These are phyloP conservation scores for Chlorops oryzae DNA, from an alignment of 1,140 invertebrate genomes.

Conservation along the genomic window DNA sequence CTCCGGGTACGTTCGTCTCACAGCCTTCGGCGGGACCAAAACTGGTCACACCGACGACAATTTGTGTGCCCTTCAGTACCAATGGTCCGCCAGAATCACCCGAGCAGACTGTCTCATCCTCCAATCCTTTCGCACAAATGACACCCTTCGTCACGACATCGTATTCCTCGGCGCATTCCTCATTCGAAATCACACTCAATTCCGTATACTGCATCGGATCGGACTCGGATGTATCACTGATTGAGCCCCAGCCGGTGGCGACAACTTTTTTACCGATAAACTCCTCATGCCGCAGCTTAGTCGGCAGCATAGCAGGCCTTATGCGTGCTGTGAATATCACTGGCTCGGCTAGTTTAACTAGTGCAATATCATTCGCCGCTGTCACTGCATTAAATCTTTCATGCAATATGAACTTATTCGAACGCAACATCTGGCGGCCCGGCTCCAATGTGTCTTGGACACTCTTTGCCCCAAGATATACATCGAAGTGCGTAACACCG, in stretches of 20 bases:
- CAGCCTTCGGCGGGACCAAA: constrained; percentile 43
- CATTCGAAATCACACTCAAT: constrained; percentile 38
- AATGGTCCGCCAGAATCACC: constrained; percentile 42
- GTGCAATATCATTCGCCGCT: constrained; percentile 41
- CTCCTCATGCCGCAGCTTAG: constrained; percentile 20
- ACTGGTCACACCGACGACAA: constrained; percentile 42
- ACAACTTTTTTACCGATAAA: constrained; percentile 37
- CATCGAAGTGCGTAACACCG: constrained; percentile 41
- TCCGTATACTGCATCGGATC: constrained; percentile 45
- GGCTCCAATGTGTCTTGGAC: constrained; percentile 32
- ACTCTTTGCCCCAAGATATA: constrained; percentile 39
- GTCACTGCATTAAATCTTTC: constrained; percentile 34
- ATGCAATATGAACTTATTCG: constrained; percentile 42
- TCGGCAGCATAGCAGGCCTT: constrained; percentile 30
- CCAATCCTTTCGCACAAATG: constrained; percentile 39
- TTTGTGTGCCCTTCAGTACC: constrained; percentile 35
- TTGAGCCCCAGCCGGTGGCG: constrained; percentile 42
- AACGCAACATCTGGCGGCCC: constrained; percentile 31
- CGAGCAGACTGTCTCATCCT: constrained; percentile 40
- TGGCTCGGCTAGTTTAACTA: constrained; percentile 38
- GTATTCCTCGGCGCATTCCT: constrained; percentile 37
- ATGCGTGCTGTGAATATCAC: constrained; percentile 32
- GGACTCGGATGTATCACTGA: constrained; percentile 32
- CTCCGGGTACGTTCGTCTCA: constrained; percentile 39
- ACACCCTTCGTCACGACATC: constrained; percentile 38